Conservation (phyloP, 2,797 vertebrate species). For the Valencia hispanica region DNA sequence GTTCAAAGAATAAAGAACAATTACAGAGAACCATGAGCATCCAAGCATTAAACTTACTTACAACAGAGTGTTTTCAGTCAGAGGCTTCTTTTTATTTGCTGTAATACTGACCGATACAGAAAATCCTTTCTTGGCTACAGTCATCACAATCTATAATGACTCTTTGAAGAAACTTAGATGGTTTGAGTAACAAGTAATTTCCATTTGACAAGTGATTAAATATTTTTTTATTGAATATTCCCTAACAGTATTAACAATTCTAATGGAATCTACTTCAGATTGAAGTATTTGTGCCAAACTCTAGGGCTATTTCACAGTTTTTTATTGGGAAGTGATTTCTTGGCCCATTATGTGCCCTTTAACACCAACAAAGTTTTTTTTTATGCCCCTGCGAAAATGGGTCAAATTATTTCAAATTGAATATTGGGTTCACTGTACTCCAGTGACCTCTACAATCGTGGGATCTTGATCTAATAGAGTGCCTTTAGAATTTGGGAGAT, state of each 20-base stretch:
- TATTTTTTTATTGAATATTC: too few relatives aligned
- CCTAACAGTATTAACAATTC: too few relatives aligned
- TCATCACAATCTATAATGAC: background rate
- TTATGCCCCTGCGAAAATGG: background rate
- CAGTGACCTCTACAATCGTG: background rate
- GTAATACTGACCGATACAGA: background rate
- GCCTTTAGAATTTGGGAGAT: constrained; percentile 20
- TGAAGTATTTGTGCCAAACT: background rate
- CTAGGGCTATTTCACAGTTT: background rate
- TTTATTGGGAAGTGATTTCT: background rate
- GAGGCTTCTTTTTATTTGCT: background rate
- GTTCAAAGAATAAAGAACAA: background rate
- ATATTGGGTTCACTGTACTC: background rate
- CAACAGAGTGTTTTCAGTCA: background rate
- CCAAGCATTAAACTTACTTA: background rate
- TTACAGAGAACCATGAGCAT: background rate
- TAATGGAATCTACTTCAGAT: background rate
- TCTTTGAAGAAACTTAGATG: background rate
- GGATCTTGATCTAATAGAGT: background rate
- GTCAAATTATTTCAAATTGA: background rate
- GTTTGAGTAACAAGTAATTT: background rate
- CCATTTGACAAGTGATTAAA: too few relatives aligned
- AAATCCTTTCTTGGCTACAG: too few relatives aligned
- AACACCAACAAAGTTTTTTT: background rate
- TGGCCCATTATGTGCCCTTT: background rate